Percentiles rank a stretch among this genome's conserved stretches.
phyloP scores from a whole-genome alignment of 2,113 vertebrate species.

The Chaenocephalus aceratus region DNA sequence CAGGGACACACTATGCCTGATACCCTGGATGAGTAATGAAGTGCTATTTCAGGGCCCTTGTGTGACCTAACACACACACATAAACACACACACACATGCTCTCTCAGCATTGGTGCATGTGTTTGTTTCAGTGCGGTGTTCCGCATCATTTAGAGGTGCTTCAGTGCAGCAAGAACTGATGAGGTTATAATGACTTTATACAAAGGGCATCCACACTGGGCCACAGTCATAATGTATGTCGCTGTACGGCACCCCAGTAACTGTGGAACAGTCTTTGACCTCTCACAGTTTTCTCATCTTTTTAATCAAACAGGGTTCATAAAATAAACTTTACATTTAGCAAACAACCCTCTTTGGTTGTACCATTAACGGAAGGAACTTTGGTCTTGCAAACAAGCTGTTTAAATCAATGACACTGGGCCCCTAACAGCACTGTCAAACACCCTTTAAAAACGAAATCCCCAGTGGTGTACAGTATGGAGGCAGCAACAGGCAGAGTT shows the following conservation, averaged over 20 bases:
- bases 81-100: constrained; percentile 49
- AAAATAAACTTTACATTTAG: constrained; percentile 23
- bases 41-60: constrained; percentile 78
- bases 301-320: background rate
- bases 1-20: constrained; percentile 61
- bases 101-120: constrained; percentile 58
- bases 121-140: constrained; percentile 70
- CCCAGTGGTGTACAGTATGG: constrained; percentile 11
- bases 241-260: background rate
- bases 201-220: constrained; percentile 71
- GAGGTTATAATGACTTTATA: constrained; percentile 81
- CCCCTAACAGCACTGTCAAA: constrained; percentile 42
- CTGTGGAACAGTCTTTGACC: constrained; percentile 9
- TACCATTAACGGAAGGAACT: background rate
- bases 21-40: constrained; percentile 82
- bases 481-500: constrained; percentile 30
- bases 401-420: constrained; percentile 35
- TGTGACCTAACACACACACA: constrained; percentile 73
- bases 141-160: constrained; percentile 81
- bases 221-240: constrained; percentile 40
- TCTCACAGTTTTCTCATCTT: constrained; percentile 21
- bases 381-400: constrained; percentile 16
- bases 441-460: constrained; percentile 55
- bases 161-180: constrained; percentile 77
- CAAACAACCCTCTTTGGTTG: background rate